These are phyloP conservation scores for Naja naja DNA, from an alignment of 2,113 vertebrate genomes.

Conservation along the genomic window DNA sequence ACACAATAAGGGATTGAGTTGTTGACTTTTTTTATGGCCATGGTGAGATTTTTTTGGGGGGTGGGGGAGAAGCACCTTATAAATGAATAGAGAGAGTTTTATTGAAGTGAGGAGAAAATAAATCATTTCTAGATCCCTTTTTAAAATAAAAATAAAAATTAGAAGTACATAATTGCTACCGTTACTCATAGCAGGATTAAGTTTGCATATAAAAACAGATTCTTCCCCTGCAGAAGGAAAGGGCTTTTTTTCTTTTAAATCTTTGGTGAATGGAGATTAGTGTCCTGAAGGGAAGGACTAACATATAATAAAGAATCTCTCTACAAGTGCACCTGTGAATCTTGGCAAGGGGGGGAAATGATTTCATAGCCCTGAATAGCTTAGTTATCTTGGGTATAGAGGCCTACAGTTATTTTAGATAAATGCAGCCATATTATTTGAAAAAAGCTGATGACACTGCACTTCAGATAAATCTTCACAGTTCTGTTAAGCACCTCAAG, in stretches of 20 bases:
- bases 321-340: conserved; percentile 71
- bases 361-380: conserved; percentile 65
- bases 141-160: background rate
- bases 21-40: background rate
- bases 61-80: background rate
- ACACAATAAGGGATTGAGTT: conserved; percentile 7
- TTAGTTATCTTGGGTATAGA: conserved; percentile 58
- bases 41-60: background rate
- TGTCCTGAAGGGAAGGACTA: conserved; percentile 51
- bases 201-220: conserved; percentile 66
- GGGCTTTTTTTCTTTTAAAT: conserved; percentile 7
- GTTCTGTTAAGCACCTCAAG: conserved; percentile 12
- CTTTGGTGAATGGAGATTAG: conserved; percentile 62
- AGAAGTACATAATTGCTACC: conserved; percentile 38
- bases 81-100: conserved; percentile 22
- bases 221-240: conserved; percentile 51
- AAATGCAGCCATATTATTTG: conserved; percentile 55
- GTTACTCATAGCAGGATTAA: conserved; percentile 49
- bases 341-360: conserved; percentile 63
- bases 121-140: conserved; percentile 59
- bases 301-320: conserved; percentile 49
- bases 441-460: conserved; percentile 27
- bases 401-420: conserved; percentile 47
- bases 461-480: conserved; percentile 24
- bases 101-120: conserved; percentile 51